Percentiles rank a stretch among this genome's conserved stretches.
Conservation (phyloP, 2,797 vertebrate genomes). For the Siniperca undulata region DNA sequence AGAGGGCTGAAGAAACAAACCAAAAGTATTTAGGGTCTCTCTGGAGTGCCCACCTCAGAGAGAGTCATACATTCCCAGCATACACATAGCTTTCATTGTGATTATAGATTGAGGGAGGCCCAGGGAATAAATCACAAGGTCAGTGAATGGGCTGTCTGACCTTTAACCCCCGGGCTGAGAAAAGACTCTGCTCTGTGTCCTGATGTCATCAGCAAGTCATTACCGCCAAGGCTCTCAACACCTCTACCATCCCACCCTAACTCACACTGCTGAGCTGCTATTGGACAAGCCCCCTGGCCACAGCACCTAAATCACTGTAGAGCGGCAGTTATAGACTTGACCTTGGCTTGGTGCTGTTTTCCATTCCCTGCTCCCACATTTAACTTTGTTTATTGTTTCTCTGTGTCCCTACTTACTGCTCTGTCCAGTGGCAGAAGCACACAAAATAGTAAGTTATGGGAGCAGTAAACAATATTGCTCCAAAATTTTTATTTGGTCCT, state of each 20-base stretch:
- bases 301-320: conserved; percentile 73
- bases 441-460: conserved; percentile 34
- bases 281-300: conserved; percentile 58
- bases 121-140: conserved; percentile 81
- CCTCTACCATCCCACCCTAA: conserved; percentile 68
- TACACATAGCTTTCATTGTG: conserved; percentile 79
- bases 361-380: conserved; percentile 68
- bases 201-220: conserved; percentile 85
- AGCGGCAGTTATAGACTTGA: conserved; percentile 80
- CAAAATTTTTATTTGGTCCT: conserved; percentile 39
- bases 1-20: conserved; percentile 51
- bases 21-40: conserved; percentile 33
- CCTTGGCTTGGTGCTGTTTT: conserved; percentile 75
- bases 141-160: conserved; percentile 82
- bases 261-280: conserved; percentile 38
- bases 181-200: conserved; percentile 81
- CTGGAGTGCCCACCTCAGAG: conserved; percentile 57
- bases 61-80: conserved; percentile 66
- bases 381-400: conserved; percentile 73
- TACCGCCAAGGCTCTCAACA: conserved; percentile 80
- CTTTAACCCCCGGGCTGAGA: conserved; percentile 74
- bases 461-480: conserved; percentile 44
- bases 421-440: conserved; percentile 33
- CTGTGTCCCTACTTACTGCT: conserved; percentile 35
- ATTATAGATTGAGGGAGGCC: conserved; percentile 77